phyloP scores from a whole-genome alignment of 64 coral and sea anemone genomes.

The Montipora sp. region DNA sequence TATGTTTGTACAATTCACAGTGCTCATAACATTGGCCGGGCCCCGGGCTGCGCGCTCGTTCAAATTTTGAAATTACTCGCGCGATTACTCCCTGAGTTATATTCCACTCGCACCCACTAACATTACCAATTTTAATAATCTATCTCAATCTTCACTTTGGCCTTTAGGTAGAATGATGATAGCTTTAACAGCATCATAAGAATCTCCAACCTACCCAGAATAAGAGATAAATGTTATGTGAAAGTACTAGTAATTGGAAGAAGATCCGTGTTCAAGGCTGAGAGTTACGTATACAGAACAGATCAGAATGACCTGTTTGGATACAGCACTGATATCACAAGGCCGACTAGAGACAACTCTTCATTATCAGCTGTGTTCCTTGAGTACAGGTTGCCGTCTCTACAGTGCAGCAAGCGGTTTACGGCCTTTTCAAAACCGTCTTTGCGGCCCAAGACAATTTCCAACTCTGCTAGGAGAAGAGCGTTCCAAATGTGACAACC shows the following conservation, averaged over 20 bases:
- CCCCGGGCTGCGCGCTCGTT: too few species aligned
- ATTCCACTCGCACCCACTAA: too few species aligned
- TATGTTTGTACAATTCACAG: too few species aligned
- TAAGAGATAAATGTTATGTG: not conserved
- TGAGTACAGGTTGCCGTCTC: not conserved
- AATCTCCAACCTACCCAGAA: not conserved
- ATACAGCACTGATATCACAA: not conserved
- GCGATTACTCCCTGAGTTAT: too few species aligned
- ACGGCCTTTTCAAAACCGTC: not conserved
- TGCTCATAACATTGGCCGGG: too few species aligned
- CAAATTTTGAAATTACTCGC: too few species aligned
- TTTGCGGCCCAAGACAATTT: not conserved
- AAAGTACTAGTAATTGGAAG: not conserved
- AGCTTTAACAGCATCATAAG: not conserved
- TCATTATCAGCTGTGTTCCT: not conserved
- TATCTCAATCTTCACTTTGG: too few species aligned
- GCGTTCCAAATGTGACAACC: not conserved
- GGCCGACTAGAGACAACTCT: not conserved
- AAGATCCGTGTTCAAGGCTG: not conserved
- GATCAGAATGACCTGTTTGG: not conserved
- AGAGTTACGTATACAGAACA: not conserved
- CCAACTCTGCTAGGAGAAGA: not conserved
- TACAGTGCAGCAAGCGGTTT: not conserved
- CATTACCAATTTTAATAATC: too few species aligned
- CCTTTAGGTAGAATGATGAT: not conserved